Conservation (phyloP, 92 coral and sea anemone species). For the Scolanthus callimorphus region DNA sequence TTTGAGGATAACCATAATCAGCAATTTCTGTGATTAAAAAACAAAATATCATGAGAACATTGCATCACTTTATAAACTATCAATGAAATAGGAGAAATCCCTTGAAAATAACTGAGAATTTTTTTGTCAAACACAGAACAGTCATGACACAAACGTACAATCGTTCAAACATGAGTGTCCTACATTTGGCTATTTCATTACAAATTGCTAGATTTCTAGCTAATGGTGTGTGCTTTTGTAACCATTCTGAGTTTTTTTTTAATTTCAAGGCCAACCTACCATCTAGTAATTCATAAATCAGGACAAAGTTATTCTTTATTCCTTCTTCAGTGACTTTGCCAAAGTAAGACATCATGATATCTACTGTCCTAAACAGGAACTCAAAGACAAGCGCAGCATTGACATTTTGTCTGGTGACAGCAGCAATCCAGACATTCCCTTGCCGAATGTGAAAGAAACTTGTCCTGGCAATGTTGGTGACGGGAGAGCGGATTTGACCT, state of each 20-base stretch:
- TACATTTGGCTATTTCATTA: too few species aligned
- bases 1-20: conserved; percentile 99
- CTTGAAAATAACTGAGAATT: too few species aligned
- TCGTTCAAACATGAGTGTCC: too few species aligned
- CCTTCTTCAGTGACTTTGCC: conserved; percentile 98
- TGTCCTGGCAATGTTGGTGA: conserved; percentile 97
- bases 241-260: neutral
- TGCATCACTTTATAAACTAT: too few species aligned
- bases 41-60: too few species aligned
- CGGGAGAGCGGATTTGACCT: conserved; percentile 98
- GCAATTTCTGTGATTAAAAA: conserved; percentile 68
- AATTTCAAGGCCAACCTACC: conserved; percentile 49
- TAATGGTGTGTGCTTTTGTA: too few species aligned
- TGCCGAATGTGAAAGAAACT: conserved; percentile 98
- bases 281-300: conserved; percentile 94
- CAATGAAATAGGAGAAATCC: too few species aligned
- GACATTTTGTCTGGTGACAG: conserved; percentile 96
- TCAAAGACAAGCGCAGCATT: conserved; percentile 99
- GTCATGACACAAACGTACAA: too few species aligned
- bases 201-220: too few species aligned
- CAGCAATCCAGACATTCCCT: conserved; percentile 99
- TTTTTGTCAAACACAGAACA: neutral
- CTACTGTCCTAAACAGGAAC: conserved; percentile 91
- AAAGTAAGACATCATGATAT: conserved; percentile 96
- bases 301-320: conserved; percentile 97